Evolutionary conservation across 1,140 invertebrate species (phyloP), one percentile per base, ranked within the genome.

Genomic region (Goniozus legneri): DNA sequence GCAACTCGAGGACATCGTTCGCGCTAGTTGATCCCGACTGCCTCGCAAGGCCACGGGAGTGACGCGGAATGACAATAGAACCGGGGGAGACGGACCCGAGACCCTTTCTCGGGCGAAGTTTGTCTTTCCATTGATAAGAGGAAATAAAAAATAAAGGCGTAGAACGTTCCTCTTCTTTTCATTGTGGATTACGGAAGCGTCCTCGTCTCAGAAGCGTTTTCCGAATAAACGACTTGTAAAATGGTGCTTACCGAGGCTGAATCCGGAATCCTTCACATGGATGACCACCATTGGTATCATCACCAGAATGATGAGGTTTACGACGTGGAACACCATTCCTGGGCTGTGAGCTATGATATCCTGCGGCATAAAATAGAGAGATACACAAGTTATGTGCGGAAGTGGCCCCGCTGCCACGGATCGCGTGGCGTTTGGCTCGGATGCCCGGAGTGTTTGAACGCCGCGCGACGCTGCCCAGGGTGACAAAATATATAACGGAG

Each of bases 201-300:
- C n/a, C n/a, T n/a, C n/a, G n/a, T n/a, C n/a, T n/a, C n/a, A n/a
- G n/a, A n/a, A n/a, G n/a, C n/a, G n/a, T n/a, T n/a, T n/a, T n/a
- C n/a, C n/a, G n/a, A n/a, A 38, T 44, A 58, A 60, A 58, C 44
- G 56, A 52, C 47, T 55, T 48, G 56, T 58, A 62, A 54, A 60
- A 59, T 56, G 47, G 63, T 54, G 71, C 81, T 83, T 79, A 91
- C 88, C 80, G 71, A 91, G 80, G 75, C 87, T 89, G 67, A 91
- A 90, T 50, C 83, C 82, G 33, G 83, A 78, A 47, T 82, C 82
- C 69, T 86, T 88, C 8, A 85, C 77, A 67, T 89, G 83, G 37
- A 92, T 84, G 8, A 86, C 81, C 20, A 88, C 80, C 61, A 92
- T 88, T 21, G 91, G 90, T 57, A 92, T 77, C 42, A 84, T 74